Conservation (phyloP, 1,140 invertebrate genomes). For the Helicoverpa zea region DNA sequence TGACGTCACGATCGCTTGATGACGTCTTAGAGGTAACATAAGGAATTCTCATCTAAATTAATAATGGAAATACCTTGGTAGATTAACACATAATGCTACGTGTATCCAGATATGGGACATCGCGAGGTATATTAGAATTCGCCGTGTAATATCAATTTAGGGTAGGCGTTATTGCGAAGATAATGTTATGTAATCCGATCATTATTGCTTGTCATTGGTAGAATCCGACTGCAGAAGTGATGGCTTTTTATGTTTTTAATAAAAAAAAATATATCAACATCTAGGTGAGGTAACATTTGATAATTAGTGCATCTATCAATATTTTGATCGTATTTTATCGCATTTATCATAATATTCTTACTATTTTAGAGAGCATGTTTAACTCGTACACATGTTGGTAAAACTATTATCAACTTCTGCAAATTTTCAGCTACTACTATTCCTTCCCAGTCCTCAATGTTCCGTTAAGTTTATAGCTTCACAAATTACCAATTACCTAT, state of each 20-base stretch:
- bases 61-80: slow-evolving; percentile 64
- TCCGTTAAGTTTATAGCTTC: slow-evolving; percentile 39
- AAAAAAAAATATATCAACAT: too few species aligned
- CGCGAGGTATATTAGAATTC: slow-evolving; percentile 46
- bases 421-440: neutral
- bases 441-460: neutral
- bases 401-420: too few species aligned
- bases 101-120: slow-evolving; percentile 46
- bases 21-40: slow-evolving; percentile 59
- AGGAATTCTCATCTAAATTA: slow-evolving; percentile 74
- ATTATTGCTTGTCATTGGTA: neutral
- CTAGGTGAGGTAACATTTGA: too few species aligned
- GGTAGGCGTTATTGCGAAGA: neutral
- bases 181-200: neutral
- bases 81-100: slow-evolving; percentile 66
- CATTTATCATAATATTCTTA: too few species aligned
- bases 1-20: slow-evolving; percentile 59
- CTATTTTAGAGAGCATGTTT: too few species aligned
- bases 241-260: too few species aligned
- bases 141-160: slow-evolving; percentile 31
- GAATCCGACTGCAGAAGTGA: neutral
- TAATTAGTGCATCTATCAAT: too few species aligned
- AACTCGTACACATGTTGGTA: too few species aligned
- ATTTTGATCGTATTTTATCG: too few species aligned
- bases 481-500: slow-evolving; percentile 56